Conservation (phyloP, 2,113 vertebrate genomes). For the Oncorhynchus mykiss region DNA sequence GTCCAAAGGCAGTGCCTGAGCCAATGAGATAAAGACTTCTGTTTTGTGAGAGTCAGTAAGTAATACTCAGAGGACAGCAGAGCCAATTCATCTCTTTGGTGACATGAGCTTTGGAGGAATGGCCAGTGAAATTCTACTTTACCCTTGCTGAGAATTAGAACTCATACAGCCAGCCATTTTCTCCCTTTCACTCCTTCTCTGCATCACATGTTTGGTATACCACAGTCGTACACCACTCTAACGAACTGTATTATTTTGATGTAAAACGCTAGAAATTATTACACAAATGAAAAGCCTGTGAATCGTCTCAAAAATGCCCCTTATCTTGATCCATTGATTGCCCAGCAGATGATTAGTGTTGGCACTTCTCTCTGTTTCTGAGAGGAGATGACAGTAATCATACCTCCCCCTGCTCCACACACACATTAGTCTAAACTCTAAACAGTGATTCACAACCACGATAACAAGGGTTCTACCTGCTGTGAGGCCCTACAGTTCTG, state of each 20-base stretch:
- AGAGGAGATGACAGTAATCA: slow-evolving; percentile 42
- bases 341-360: background rate
- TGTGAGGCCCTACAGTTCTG: slow-evolving; percentile 14
- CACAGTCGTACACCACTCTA: background rate
- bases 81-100: slow-evolving; percentile 70
- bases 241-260: background rate
- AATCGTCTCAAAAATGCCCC: background rate
- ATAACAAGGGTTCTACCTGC: slow-evolving; percentile 28
- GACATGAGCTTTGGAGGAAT: slow-evolving; percentile 56
- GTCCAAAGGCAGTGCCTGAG: slow-evolving; percentile 63
- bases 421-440: slow-evolving; percentile 18
- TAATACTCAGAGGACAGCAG: slow-evolving; percentile 48
- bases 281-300: background rate
- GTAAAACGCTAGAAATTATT: slow-evolving; percentile 1
- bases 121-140: slow-evolving; percentile 27
- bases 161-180: slow-evolving; percentile 3
- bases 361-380: slow-evolving; percentile 13
- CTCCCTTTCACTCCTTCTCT: too few relatives aligned
- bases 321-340: background rate
- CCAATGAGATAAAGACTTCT: slow-evolving; percentile 73
- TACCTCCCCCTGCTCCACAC: slow-evolving; percentile 16
- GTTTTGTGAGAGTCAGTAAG: slow-evolving; percentile 66
- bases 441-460: slow-evolving; percentile 12
- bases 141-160: slow-evolving; percentile 36
- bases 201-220: slow-evolving; percentile 15